Evolutionary conservation across 2,888 invertebrate genomes (phyloP), one percentile per base, ranked within the genome.

Genomic region (Helicoverpa assulta): DNA sequence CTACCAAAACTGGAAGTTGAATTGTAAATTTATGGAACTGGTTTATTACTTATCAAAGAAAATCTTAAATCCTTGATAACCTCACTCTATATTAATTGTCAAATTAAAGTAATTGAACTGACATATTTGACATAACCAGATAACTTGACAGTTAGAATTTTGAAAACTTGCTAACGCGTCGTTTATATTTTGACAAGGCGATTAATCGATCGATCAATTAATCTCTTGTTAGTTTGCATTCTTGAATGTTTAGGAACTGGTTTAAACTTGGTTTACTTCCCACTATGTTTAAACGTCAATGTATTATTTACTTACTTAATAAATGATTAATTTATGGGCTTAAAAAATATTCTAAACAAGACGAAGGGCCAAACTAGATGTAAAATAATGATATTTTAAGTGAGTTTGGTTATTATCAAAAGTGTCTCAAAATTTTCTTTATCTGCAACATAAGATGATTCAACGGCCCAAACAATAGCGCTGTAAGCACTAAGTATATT

Each of bases 391-490:
- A n/a, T n/a, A n/a, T 10, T 8, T 10, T 10, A 37, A 37, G 10
- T 12, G 1, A 37, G 12, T 18, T 12, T 29, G 51, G 55, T 0
- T n/a, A 43, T 26, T 57, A 1, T 50, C 1, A n/a, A 26, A n/a
- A 58, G 26, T 10, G 21, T 47, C 51, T 5, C 3, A 57, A 14
- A 12, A 3, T 0, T 5, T 0, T 53, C 40, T 0, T 5, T 43
- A 1, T 26, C 65, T 52, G 52, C 67, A 70, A 72, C 80, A 67
- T 67, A 52, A 53, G 21, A 76, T 81, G 84, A 81, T 70, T 82
- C 83, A 82, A 67, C 68, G 43, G 12, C 29, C 56, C 40, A 67
- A 80, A 81, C 80, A 81, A 81, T 82, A 77, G 70, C 77, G 51
- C 63, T 26, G 26, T 68, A 69, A 78, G 57, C 54, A 57, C 61